A percentile compares a stretch with the other conserved stretches of the same genome.
Evolutionary conservation across 53 echinoderm and acorn worm genomes (phyloP).

Genomic region (Pentamera pediparva): DNA sequence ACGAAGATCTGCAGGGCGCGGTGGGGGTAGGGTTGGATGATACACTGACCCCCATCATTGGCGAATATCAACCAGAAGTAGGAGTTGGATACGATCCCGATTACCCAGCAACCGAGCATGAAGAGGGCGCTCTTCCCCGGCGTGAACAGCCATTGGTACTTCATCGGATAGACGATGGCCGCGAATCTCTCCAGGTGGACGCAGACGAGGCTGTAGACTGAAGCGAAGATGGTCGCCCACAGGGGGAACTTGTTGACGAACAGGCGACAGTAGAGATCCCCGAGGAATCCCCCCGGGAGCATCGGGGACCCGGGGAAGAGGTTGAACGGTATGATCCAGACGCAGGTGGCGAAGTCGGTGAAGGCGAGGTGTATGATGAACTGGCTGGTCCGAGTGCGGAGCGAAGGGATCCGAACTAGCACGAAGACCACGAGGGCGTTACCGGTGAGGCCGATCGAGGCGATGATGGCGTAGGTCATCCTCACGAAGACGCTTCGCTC

Average conservation of each 20-base stretch:
- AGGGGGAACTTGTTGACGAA: conserved; percentile 76
- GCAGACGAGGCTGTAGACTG: conserved; percentile 70
- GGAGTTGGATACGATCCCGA: conserved; percentile 63
- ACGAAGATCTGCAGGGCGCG: conserved; percentile 1
- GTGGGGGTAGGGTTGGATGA: conserved; percentile 7
- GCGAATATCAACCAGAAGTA: conserved; percentile 50
- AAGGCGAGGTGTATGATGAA: conserved; percentile 77
- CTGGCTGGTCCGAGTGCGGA: conserved; percentile 71
- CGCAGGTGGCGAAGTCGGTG: conserved; percentile 64
- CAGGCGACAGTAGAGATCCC: conserved; percentile 72
- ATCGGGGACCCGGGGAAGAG: conserved; percentile 58
- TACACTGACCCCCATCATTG: conserved; percentile 26
- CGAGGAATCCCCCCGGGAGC: conserved; percentile 32
- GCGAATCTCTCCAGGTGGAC: conserved; percentile 73
- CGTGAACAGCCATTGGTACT: conserved; percentile 65
- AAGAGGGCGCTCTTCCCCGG: conserved; percentile 39
- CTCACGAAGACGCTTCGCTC: conserved; percentile 56
- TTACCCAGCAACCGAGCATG: conserved; percentile 55
- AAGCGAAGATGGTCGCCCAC: conserved; percentile 68
- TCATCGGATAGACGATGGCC: conserved; percentile 73
- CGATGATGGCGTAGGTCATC: conserved; percentile 63
- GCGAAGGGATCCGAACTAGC: conserved; percentile 46
- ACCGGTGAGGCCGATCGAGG: conserved; percentile 57
- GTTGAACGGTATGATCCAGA: conserved; percentile 76
- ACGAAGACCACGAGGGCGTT: conserved; percentile 63